A percentile compares a stretch with the other conserved stretches of the same genome.
Conservation (phyloP, 2,113 vertebrate genomes). For the Otocyon megalotis region DNA sequence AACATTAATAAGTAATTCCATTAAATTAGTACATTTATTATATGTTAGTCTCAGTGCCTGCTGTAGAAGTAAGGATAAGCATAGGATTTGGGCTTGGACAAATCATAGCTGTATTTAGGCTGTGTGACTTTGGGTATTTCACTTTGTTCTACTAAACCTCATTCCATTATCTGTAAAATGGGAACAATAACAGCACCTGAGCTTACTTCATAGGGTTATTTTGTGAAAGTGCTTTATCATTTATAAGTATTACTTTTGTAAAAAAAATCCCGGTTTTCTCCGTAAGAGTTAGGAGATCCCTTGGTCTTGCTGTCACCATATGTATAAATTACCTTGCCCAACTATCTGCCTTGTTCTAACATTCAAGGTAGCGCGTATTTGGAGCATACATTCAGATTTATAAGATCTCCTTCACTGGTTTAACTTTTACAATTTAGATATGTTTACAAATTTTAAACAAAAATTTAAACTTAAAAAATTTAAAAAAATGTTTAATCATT, state of each 20-base stretch:
- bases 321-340: not conserved
- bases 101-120: not conserved
- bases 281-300: not conserved
- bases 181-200: not conserved
- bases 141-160: not conserved
- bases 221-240: not conserved
- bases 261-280: not conserved
- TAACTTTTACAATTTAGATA: slow-evolving; percentile 19
- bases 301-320: not conserved
- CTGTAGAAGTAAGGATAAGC: not conserved
- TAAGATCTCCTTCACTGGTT: not conserved
- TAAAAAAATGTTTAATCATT: not conserved
- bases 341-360: not conserved
- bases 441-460: slow-evolving; percentile 31
- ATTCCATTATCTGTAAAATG: not conserved
- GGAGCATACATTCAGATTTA: not conserved
- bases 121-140: not conserved
- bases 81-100: not conserved
- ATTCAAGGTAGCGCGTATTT: not conserved
- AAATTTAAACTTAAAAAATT: not conserved
- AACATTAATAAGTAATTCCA: not conserved
- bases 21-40: not conserved
- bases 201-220: not conserved
- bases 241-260: not conserved
- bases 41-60: not conserved